Percentiles rank a stretch among this genome's conserved stretches.
phyloP scores from a whole-genome alignment of 2,797 vertebrate genomes.

The Phoeniculus purpureus region DNA sequence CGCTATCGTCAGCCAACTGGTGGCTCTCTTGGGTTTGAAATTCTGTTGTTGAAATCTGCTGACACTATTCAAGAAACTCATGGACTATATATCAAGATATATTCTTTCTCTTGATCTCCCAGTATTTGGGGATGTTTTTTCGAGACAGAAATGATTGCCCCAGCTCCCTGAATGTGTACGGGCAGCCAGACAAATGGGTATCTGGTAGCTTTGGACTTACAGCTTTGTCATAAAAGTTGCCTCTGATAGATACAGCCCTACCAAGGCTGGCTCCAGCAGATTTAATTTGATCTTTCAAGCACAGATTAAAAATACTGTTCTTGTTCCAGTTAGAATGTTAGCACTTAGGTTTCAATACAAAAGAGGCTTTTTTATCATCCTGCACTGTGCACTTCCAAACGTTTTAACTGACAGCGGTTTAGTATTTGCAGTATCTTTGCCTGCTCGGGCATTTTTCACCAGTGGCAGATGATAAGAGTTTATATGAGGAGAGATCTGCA shows the following conservation, averaged over 20 bases:
- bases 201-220: slow-evolving; percentile 7
- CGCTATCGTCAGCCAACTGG: neutral
- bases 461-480: slow-evolving; percentile 44
- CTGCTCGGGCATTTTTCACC: slow-evolving; percentile 42
- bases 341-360: slow-evolving; percentile 59
- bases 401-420: slow-evolving; percentile 57
- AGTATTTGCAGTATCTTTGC: slow-evolving; percentile 69
- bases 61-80: slow-evolving; percentile 23
- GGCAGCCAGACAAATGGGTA: slow-evolving; percentile 20
- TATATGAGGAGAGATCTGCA: slow-evolving; percentile 26
- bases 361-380: slow-evolving; percentile 65
- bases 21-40: slow-evolving; percentile 6
- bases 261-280: slow-evolving; percentile 42
- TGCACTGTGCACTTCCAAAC: neutral
- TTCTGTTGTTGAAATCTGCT: slow-evolving; percentile 33
- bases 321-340: slow-evolving; percentile 56
- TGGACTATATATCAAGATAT: neutral
- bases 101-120: neutral
- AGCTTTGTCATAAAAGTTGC: neutral
- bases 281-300: slow-evolving; percentile 74
- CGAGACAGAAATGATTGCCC: slow-evolving; percentile 4
- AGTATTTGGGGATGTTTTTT: slow-evolving; percentile 23
- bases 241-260: slow-evolving; percentile 54
- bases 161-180: neutral
- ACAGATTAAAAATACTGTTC: slow-evolving; percentile 73